These are phyloP conservation scores for Circaetus gallicus DNA, from an alignment of 2,113 vertebrate species.

Conservation along the genomic window DNA sequence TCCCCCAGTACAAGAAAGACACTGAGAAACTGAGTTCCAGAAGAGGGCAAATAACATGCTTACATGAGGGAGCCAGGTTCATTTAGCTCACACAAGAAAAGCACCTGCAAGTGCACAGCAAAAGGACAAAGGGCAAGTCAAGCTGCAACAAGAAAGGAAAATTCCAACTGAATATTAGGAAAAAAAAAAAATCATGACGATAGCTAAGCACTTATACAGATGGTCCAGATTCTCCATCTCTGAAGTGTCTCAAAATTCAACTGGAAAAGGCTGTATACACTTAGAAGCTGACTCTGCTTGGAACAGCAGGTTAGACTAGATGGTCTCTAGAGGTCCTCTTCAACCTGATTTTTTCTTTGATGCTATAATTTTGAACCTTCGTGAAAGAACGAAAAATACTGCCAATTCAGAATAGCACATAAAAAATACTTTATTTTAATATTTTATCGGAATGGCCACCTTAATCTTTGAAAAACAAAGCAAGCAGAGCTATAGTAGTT, in stretches of 20 bases:
- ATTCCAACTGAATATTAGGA: not conserved
- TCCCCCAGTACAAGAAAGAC: not conserved
- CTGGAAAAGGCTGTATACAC: not conserved
- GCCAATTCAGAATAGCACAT: not conserved
- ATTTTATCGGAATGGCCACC: not conserved
- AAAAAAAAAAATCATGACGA: not conserved
- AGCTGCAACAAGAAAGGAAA: not conserved
- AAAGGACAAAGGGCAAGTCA: not conserved
- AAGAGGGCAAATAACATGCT: not conserved
- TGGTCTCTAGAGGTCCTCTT: not conserved
- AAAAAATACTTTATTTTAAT: not conserved
- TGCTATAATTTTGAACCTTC: not conserved
- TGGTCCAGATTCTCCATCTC: not conserved
- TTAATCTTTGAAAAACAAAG: not conserved
- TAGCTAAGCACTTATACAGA: not conserved
- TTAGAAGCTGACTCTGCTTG: not conserved
- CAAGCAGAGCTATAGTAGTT: not conserved
- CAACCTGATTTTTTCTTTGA: not conserved
- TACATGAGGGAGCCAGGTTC: rapidly evolving
- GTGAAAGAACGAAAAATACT: not conserved
- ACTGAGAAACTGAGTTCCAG: not conserved
- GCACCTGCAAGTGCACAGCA: not conserved
- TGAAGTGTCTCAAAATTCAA: not conserved
- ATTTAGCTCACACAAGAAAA: not conserved
- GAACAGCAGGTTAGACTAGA: not conserved